A percentile compares a stretch with the other conserved stretches of the same genome.
Conservation (phyloP, 2,113 vertebrate genomes). For the Bothrops jararaca region DNA sequence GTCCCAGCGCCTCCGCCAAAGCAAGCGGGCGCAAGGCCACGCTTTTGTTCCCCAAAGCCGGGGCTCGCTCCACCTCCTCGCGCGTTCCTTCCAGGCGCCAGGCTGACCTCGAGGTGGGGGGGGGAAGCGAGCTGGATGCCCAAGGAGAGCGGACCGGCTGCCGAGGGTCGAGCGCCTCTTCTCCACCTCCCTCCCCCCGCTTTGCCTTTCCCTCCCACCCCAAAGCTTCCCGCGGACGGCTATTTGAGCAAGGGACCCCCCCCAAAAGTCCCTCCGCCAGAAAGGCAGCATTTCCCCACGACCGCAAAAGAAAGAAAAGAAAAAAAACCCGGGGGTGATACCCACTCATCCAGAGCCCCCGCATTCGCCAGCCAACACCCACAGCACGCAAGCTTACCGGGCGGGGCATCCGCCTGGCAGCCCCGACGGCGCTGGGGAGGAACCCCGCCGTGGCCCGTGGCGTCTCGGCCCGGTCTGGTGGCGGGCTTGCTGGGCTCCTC, state of each 20-base stretch:
- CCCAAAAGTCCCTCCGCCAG: no score
- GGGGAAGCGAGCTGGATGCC: not conserved
- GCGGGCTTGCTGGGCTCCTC: not conserved
- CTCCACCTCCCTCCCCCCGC: accelerated
- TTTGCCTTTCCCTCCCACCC: not conserved
- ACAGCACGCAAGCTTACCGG: not conserved
- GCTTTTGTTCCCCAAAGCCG: not conserved
- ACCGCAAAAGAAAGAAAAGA: not conserved
- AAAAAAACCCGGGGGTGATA: not conserved
- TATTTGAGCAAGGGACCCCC: not conserved
- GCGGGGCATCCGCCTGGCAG: not conserved
- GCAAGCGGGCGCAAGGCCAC: not conserved
- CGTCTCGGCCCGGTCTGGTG: not conserved
- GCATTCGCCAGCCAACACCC: not conserved
- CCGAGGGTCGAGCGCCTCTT: not conserved
- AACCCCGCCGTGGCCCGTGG: not conserved
- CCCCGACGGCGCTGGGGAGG: not conserved
- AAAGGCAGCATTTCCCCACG: not conserved
- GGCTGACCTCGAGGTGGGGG: not conserved
- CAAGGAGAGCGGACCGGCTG: not conserved
- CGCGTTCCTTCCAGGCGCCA: not conserved
- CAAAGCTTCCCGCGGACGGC: not conserved
- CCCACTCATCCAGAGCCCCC: not conserved
- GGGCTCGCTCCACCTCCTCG: not conserved
- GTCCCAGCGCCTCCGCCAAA: not conserved